These are phyloP conservation scores for Catalaphyllia jardinei DNA, from an alignment of 64 coral and sea anemone species.

Conservation along the genomic window DNA sequence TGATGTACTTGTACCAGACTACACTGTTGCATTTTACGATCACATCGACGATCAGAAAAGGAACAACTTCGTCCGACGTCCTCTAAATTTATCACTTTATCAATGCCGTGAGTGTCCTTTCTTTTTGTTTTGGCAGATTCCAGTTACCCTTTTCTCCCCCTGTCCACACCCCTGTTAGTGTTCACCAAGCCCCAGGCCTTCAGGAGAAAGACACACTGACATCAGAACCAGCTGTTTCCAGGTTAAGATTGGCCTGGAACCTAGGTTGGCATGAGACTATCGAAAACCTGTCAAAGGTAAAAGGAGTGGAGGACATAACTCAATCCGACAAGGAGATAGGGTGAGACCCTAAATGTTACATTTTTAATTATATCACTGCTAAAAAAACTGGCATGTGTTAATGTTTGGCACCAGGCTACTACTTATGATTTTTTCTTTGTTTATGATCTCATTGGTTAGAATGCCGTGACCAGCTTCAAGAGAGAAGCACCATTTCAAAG, in stretches of 20 bases:
- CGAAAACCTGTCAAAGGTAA: slow-evolving; percentile 60
- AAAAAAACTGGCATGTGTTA: too few species aligned
- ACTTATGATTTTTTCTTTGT: too few species aligned
- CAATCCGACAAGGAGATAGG: slow-evolving; percentile 23
- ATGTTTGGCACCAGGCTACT: too few species aligned
- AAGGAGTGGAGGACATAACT: slow-evolving; percentile 38
- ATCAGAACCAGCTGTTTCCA: slow-evolving; percentile 79
- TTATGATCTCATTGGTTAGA: too few species aligned
- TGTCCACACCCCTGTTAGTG: slow-evolving; percentile 45
- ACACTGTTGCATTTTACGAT: too few species aligned
- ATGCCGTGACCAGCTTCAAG: too few species aligned
- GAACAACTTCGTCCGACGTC: neutral
- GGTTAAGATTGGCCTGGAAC: slow-evolving; percentile 91
- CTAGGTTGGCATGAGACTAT: slow-evolving; percentile 80
- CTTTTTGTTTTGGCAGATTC: slow-evolving; percentile 54
- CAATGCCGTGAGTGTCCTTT: neutral
- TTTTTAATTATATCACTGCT: too few species aligned
- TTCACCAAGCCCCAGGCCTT: slow-evolving; percentile 30
- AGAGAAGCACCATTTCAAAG: too few species aligned
- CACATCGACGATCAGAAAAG: too few species aligned
- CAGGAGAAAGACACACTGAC: slow-evolving; percentile 55
- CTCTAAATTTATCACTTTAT: neutral
- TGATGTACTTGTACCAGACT: too few species aligned
- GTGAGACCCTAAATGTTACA: neutral
- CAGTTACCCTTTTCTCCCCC: slow-evolving; percentile 85